A percentile compares a stretch with the other conserved stretches of the same genome.
Conservation (phyloP, 2,113 vertebrate species). For the Gracilinanus agilis region DNA sequence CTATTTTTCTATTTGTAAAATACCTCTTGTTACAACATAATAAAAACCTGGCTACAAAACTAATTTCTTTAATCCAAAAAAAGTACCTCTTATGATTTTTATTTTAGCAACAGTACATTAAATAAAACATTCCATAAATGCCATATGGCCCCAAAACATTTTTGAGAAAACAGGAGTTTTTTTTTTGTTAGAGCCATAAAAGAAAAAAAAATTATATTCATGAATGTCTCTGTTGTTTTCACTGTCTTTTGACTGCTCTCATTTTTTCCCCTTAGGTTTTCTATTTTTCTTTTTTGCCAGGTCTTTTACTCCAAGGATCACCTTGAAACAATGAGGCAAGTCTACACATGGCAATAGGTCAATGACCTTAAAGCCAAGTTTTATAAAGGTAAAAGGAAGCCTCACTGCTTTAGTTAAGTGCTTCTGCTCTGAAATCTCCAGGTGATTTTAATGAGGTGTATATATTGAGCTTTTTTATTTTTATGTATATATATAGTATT, state of each 20-base stretch:
- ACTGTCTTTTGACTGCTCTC: background rate
- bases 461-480: background rate
- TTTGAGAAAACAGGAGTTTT: conserved; percentile 18
- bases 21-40: too few species aligned
- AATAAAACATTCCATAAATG: conserved; percentile 29
- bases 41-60: too few species aligned
- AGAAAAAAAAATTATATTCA: background rate
- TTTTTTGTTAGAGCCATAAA: background rate
- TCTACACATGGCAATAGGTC: background rate
- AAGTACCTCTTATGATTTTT: background rate
- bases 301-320: background rate
- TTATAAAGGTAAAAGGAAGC: background rate
- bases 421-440: background rate
- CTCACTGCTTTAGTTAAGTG: background rate
- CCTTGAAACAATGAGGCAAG: conserved; percentile 32
- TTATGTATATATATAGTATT: background rate
- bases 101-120: conserved; percentile 34
- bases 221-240: rapidly evolving
- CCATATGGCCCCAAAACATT: conserved; percentile 36
- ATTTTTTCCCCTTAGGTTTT: background rate
- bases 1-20: background rate
- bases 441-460: background rate
- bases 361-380: background rate
- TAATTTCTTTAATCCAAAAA: too few species aligned
- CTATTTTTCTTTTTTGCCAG: conserved; percentile 19